These are phyloP conservation scores for Smittia aterrima DNA, from an alignment of 2,888 invertebrate species.

Conservation along the genomic window DNA sequence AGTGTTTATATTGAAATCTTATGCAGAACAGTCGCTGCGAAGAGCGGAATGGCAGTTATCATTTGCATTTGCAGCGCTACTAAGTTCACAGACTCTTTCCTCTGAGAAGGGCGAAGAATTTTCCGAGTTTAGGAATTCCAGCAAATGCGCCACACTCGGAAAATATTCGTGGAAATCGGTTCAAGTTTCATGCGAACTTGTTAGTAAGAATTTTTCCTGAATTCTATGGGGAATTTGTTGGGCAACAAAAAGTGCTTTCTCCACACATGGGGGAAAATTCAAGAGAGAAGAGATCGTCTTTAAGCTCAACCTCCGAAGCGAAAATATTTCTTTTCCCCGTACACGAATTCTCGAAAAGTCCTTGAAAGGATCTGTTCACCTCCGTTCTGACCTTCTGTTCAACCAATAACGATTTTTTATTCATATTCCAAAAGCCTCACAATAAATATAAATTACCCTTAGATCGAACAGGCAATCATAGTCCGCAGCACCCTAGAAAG, in stretches of 20 bases:
- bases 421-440: constrained; percentile 25
- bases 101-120: background rate
- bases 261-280: background rate
- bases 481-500: background rate
- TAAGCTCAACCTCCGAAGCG: background rate
- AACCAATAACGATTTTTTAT: constrained; percentile 39
- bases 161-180: background rate
- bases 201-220: constrained; percentile 37
- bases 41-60: background rate
- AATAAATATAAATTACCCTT: constrained; percentile 41
- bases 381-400: constrained; percentile 37
- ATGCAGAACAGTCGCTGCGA: constrained; percentile 1
- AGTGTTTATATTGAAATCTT: constrained; percentile 36
- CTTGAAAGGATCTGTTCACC: constrained; percentile 35
- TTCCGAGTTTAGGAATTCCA: background rate
- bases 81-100: background rate
- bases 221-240: constrained; percentile 35
- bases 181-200: constrained; percentile 21
- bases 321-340: constrained; percentile 16
- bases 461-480: constrained; percentile 31
- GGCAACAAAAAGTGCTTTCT: background rate
- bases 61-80: constrained; percentile 36
- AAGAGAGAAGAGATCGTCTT: background rate
- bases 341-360: constrained; percentile 18
- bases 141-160: background rate